These are phyloP conservation scores for Drosophila miranda DNA, from an alignment of 1,140 invertebrate genomes.

Conservation along the genomic window DNA sequence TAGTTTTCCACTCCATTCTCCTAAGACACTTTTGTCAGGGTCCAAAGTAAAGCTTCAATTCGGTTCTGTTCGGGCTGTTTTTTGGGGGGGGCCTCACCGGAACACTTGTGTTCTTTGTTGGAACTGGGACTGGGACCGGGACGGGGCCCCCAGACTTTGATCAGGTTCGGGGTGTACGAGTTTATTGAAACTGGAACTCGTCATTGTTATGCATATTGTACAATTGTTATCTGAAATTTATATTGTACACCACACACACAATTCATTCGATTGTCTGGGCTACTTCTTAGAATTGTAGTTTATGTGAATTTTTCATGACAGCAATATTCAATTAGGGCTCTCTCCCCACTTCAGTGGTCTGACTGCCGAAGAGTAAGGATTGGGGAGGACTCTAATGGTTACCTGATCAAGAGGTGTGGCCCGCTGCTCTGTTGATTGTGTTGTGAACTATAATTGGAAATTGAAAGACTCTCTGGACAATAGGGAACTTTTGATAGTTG, in stretches of 20 bases:
- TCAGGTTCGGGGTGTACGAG: conserved; percentile 33
- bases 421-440: conserved; percentile 34
- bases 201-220: conserved; percentile 79
- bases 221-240: conserved; percentile 74
- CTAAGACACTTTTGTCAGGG: conserved; percentile 40
- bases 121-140: not conserved
- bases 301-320: conserved; percentile 71
- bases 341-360: too few species aligned
- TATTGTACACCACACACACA: conserved; percentile 41
- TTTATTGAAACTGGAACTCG: conserved; percentile 58
- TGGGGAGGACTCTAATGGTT: not conserved
- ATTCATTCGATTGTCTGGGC: conserved; percentile 67
- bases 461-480: too few species aligned
- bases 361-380: conserved; percentile 14
- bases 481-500: too few species aligned
- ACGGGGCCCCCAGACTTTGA: conserved; percentile 9
- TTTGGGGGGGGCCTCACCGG: conserved; percentile 42
- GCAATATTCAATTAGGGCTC: conserved; percentile 66
- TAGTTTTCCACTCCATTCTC: conserved; percentile 55
- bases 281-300: conserved; percentile 69
- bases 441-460: conserved; percentile 15
- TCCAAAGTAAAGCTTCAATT: conserved; percentile 18
- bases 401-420: conserved; percentile 50
- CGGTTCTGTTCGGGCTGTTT: conserved; percentile 15
- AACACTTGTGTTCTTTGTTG: conserved; percentile 65